Base-by-base conservation (phyloP, 2,888 invertebrate genomes). In the Agriopis leucophaearia region DNA sequence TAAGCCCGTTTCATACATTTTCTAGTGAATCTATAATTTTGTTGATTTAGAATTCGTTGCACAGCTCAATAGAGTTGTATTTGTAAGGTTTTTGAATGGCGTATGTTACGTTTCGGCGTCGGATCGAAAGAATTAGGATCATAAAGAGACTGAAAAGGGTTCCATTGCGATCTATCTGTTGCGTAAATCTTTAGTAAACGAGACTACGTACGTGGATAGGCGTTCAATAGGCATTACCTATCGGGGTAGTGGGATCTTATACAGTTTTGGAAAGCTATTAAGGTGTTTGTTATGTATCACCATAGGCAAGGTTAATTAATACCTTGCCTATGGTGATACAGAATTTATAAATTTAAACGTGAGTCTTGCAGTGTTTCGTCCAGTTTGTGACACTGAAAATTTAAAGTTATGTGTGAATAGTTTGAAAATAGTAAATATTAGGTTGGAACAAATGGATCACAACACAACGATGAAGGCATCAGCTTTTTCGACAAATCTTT, bases 101-200 rank as follows among this genome's bases (percentile, higher is more conserved):
- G 80, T 77, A 80, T 80, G 80, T 79, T 80, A 78, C 83, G 73
- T 79, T 82, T 81, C 78, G 78, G 75, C 69, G 69, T 73, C 74
- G 74, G 71, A 72, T 70, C 67, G 72, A 78, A 75, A 78, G 83
- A 86, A 87, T 86, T 85, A 85, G 83, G 83, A 80, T 74, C 76
- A 82, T 84, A 83, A 84, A 84, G 80, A 78, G 81, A 65, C 79
- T 81, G 80, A 84, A 86, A 88, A 88, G 88, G 88, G 88, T 87
- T 84, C 78, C 70, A 75, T 76, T 76, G 78, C 75, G 78, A 81
- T 81, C 75, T 81, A 81, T 81, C 77, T 81, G 74, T 78, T 63
- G 70, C 61, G 66, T 66, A 70, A 70, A 64, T 70, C 70, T 67
- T 67, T 66, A 70, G 67, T 80, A 78, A 84, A 82, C 78, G 84